These are phyloP conservation scores for Smittia sp. DNA, from an alignment of 2,888 invertebrate genomes.

Conservation along the genomic window DNA sequence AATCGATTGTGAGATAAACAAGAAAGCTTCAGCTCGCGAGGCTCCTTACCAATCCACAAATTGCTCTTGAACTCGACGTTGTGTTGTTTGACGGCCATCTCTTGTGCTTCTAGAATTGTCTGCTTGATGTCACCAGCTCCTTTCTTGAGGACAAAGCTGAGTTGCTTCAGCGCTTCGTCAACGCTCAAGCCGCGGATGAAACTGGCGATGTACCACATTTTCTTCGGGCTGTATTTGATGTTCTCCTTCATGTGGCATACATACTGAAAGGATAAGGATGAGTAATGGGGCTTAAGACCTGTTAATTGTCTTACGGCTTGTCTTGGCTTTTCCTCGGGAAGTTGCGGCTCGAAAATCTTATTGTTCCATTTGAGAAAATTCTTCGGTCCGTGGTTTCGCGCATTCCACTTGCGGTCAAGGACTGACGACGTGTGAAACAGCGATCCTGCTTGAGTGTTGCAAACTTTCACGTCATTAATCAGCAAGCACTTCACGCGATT, in stretches of 20 bases:
- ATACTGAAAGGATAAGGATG: constrained; percentile 62
- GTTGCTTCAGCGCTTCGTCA: constrained; percentile 90
- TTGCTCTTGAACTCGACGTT: constrained; percentile 94
- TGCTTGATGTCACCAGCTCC: constrained; percentile 72
- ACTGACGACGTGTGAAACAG: constrained; percentile 22
- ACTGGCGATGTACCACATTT: constrained; percentile 88
- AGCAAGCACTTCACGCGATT: neutral
- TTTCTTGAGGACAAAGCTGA: constrained; percentile 77
- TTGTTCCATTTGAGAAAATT: constrained; percentile 75
- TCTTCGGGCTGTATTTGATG: constrained; percentile 86
- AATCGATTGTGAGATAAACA: constrained; percentile 42
- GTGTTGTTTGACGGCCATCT: constrained; percentile 79
- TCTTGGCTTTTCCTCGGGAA: constrained; percentile 67
- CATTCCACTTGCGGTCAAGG: constrained; percentile 47
- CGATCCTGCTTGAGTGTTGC: neutral
- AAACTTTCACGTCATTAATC: neutral
- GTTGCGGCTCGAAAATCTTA: constrained; percentile 75
- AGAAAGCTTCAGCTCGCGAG: too few species aligned
- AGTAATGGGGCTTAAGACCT: neutral
- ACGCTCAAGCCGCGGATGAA: constrained; percentile 88
- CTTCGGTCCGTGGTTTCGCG: constrained; percentile 53
- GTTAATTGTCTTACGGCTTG: constrained; percentile 70
- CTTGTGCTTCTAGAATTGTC: constrained; percentile 83
- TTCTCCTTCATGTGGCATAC: constrained; percentile 81
- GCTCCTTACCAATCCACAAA: constrained; percentile 90